A percentile compares a stretch with the other conserved stretches of the same genome.
Evolutionary conservation across 2,113 vertebrate genomes (phyloP).

Genomic region (Onychorhynchus coronatus): DNA sequence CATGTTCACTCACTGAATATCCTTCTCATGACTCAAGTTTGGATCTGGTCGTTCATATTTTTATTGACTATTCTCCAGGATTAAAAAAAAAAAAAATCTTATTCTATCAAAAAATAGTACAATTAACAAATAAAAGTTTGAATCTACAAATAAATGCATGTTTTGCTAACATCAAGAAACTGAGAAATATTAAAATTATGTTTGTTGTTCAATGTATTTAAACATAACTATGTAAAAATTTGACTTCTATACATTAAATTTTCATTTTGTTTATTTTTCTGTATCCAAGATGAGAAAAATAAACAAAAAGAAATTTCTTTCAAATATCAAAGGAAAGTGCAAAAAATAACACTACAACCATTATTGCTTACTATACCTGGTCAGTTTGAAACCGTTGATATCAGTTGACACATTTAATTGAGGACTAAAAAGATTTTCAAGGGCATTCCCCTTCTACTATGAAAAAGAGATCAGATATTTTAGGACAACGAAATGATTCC

Average conservation of each 20-base stretch:
- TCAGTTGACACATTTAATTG: not conserved
- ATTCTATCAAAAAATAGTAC: not conserved
- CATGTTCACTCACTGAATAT: not conserved
- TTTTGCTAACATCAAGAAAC: not conserved
- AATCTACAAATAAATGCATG: not conserved
- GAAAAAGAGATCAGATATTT: conserved; percentile 12
- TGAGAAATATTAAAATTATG: not conserved
- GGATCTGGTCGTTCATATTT: not conserved
- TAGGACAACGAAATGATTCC: not conserved
- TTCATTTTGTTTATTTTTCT: not conserved
- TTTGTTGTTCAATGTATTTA: not conserved
- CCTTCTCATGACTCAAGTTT: not conserved
- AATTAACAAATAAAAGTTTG: not conserved
- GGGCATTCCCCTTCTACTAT: not conserved
- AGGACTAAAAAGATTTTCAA: conserved; percentile 16
- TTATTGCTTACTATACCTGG: not conserved
- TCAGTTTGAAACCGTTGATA: not conserved
- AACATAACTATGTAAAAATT: not conserved
- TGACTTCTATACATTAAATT: not conserved
- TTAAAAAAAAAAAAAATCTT: not conserved
- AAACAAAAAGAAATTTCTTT: not conserved
- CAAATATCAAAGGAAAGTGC: not conserved
- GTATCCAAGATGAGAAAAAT: not conserved
- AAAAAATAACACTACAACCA: not conserved
- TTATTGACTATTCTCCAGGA: not conserved